phyloP scores from a whole-genome alignment of 2,113 vertebrate genomes.

The Rhineura floridana region DNA sequence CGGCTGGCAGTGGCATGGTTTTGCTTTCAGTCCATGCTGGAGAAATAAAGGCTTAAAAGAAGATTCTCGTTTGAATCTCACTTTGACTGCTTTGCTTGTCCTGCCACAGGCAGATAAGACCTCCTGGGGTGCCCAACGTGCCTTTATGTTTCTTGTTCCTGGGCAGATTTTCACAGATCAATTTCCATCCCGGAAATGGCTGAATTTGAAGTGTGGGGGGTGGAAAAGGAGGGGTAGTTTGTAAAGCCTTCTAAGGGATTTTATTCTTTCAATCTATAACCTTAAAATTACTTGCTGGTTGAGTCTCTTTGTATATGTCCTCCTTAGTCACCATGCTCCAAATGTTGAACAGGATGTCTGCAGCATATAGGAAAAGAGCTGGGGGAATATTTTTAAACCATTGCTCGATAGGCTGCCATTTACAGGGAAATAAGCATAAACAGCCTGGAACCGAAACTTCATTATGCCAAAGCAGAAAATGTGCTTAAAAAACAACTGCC shows the following conservation, averaged over 20 bases:
- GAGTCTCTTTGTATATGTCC: fast-evolving
- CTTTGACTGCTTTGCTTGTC: fast-evolving
- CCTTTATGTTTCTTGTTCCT: background rate
- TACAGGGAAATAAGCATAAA: background rate
- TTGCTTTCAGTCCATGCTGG: too few species aligned
- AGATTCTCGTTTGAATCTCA: fast-evolving
- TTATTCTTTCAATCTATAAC: background rate
- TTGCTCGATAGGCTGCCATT: background rate
- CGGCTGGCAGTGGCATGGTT: background rate
- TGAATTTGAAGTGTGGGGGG: fast-evolving
- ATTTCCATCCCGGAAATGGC: background rate
- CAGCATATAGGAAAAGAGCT: background rate
- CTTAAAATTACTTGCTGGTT: fast-evolving
- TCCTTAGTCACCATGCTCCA: fast-evolving
- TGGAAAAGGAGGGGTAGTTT: background rate
- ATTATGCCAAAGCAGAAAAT: background rate
- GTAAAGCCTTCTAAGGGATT: background rate
- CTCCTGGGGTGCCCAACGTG: background rate
- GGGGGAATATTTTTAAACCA: fast-evolving
- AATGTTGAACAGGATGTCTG: background rate
- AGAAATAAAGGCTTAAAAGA: background rate
- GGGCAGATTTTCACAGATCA: background rate
- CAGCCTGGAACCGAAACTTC: too few species aligned
- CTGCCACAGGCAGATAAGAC: background rate
- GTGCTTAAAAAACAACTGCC: background rate